These are phyloP conservation scores for Drosophila fungiperda DNA, from an alignment of 2,888 invertebrate species.

Conservation along the genomic window DNA sequence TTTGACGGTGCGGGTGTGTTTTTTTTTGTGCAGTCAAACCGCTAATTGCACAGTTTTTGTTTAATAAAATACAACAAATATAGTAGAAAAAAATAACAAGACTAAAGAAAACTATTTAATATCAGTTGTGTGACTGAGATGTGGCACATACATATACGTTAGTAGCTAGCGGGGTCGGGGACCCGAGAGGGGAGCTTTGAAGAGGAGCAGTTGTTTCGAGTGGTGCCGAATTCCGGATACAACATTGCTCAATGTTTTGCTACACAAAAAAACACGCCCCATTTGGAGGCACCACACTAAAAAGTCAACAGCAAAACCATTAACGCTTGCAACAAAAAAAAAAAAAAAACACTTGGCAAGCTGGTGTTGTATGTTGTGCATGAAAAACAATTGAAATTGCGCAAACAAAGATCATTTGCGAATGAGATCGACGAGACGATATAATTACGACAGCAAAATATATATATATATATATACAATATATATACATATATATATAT, in stretches of 20 bases:
- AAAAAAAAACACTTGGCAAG: constrained; percentile 51
- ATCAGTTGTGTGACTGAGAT: constrained; percentile 16
- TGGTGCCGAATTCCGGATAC: constrained; percentile 39
- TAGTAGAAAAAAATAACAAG: constrained; percentile 14
- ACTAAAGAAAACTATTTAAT: constrained; percentile 57
- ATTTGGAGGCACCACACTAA: constrained; percentile 51
- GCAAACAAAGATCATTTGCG: constrained; percentile 79
- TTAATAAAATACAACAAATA: constrained; percentile 51
- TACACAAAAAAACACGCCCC: constrained; percentile 66
- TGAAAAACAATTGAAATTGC: constrained; percentile 74
- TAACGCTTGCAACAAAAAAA: constrained; percentile 56
- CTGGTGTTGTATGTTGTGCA: constrained; percentile 42
- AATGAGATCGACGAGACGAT: constrained; percentile 71
- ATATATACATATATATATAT: no score
- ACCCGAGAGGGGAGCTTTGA: neutral
- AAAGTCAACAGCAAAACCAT: constrained; percentile 71
- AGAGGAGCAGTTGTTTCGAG: neutral
- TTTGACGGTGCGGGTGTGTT: constrained; percentile 8
- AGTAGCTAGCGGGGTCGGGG: neutral
- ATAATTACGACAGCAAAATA: constrained; percentile 50
- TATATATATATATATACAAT: no score
- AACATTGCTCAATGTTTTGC: constrained; percentile 66
- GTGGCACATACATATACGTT: neutral
- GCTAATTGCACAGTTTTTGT: constrained; percentile 68
- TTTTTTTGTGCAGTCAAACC: constrained; percentile 32